Evolutionary conservation across 2,888 invertebrate genomes (phyloP), one percentile per base, ranked within the genome.

Genomic region (Drosophila putrida): DNA sequence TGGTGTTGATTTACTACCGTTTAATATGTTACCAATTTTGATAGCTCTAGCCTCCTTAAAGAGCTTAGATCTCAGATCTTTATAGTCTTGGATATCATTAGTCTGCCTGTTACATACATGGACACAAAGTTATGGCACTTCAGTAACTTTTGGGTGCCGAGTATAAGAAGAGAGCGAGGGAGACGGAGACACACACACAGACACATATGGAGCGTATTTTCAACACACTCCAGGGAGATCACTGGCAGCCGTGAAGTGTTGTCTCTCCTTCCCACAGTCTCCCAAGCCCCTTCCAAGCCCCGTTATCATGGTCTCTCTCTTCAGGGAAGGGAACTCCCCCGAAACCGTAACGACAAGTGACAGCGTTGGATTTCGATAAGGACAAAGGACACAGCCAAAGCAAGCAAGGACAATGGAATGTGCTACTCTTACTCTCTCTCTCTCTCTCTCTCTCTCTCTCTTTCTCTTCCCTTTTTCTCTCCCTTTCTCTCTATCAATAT

Each of bases 171-270:
- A 20, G 41, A 41, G 15, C 15, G 10, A 20, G 15, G 20, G 20
- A 25, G 41, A 41, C 5, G 5, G 41, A 20, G 41, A 20, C 9
- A 15, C 5, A 10, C 10, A 20, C 10, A 41, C 10, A 41, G 6
- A 47, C 31, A 59, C 49, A 49, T 41, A 25, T 50, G 59, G 28
- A 47, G 64, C 79, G 71, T 73, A 80, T 86, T 83, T 83, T 88
- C 77, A 88, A 75, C 83, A 77, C 78, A 86, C 85, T 85, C 85
- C 57, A 79, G 88, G 85, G 85, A 86, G 88, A 85, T 85, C 85
- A 81, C 50, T 86, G 78, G 76, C 88, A 80, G 67, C 75, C 78
- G 72, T 81, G 87, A 81, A 83, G 78, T 87, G 81, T 72, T 63
- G 73, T 71, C 65, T 27, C 49, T 35, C 27, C 41, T 10, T 4